Base-by-base conservation (phyloP, 2,113 vertebrate species). In the Ranitomeya imitator region DNA sequence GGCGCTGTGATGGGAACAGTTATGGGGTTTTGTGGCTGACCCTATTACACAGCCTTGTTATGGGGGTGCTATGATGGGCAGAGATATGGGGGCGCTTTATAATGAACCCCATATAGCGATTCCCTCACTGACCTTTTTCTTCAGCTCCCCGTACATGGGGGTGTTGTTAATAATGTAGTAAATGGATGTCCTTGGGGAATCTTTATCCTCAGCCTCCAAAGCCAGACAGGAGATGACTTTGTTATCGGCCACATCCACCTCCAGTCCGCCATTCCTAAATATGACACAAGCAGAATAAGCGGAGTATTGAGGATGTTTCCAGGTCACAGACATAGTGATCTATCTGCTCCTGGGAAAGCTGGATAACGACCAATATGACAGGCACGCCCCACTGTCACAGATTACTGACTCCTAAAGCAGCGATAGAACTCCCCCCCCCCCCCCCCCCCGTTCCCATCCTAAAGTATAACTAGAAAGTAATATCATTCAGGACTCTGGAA, bases 191-290 rank as follows among this genome's bases (percentile, higher is more conserved):
- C 88, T 85, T 16, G 92, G 87, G 3, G 92, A 91, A 93, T 94
- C 93, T 88, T 60, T 83, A 82, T 94, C 95, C 86, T 93, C 91
- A 1, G 92, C 92, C 87, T 95, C 93, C 91, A 95, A 90, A 16
- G 85, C 91, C 45, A 93, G 87, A n/a, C 90, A 94, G 79, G 94
- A 96, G 91, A 97, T 92, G 21, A 94, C 86, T 89, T 94, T 93
- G 79, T 90, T 94, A 86, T 93, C 90, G 55, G 89, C 87, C 26
- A 89, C 87, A 83, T 92, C 86, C 88, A 92, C 80, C 85, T 95
- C 92, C 90, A 96, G 86, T 59, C 90, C 92, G 0, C 88, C 85
- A 71, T 92, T 96, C 90, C 93, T 95, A 89, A 23, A 18, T 0
- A 79, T 65, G 74, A 16, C 71, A 14, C 78, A 77, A 9, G 11